phyloP scores from a whole-genome alignment of 2,113 vertebrate species.

The Corydoras sp. region DNA sequence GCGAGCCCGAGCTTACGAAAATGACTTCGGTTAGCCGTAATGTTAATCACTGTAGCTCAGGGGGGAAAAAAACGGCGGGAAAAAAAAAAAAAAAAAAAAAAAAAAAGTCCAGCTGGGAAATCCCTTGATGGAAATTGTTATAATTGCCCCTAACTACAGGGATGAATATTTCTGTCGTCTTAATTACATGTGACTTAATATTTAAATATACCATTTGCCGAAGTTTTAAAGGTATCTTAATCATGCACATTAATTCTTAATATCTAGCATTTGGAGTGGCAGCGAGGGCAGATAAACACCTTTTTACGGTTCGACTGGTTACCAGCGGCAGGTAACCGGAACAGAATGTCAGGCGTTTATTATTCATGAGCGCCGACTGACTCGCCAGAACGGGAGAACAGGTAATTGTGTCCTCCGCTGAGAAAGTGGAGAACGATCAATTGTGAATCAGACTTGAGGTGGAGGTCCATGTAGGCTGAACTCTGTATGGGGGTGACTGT shows the following conservation, averaged over 20 bases:
- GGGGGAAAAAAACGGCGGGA: neutral
- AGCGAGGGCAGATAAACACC: slow-evolving; percentile 80
- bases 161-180: slow-evolving; percentile 80
- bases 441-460: neutral
- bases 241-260: slow-evolving; percentile 94
- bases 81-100: slow-evolving; percentile 65
- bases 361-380: slow-evolving; percentile 67
- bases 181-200: slow-evolving; percentile 96
- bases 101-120: slow-evolving; percentile 87
- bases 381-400: slow-evolving; percentile 50
- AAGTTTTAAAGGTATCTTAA: slow-evolving; percentile 88
- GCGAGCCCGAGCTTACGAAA: slow-evolving; percentile 77
- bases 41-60: slow-evolving; percentile 93
- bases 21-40: slow-evolving; percentile 94
- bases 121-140: slow-evolving; percentile 97
- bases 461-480: too few relatives aligned
- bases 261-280: slow-evolving; percentile 69
- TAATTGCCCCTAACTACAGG: slow-evolving; percentile 93
- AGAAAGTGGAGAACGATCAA: slow-evolving; percentile 47
- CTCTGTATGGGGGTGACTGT: too few relatives aligned
- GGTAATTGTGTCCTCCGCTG: slow-evolving; percentile 64
- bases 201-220: slow-evolving; percentile 92
- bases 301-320: slow-evolving; percentile 87
- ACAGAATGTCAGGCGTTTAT: slow-evolving; percentile 74
- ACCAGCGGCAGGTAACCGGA: slow-evolving; percentile 75